Conservation (phyloP, 2,797 vertebrate species). For the Acrossocheilus wenchowensis region DNA sequence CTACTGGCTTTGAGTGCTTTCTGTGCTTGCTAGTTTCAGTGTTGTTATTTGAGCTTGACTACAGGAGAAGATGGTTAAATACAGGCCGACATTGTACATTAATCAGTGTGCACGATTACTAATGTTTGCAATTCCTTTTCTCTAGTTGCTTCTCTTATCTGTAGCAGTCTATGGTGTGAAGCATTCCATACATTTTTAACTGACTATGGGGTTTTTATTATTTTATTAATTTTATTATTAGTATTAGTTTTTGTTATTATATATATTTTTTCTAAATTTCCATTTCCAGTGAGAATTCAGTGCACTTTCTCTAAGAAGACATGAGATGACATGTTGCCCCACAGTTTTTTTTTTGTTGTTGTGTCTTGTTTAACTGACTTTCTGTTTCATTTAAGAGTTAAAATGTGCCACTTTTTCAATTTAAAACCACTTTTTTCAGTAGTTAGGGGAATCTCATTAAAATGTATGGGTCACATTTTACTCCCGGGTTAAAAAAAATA, state of each 20-base stretch:
- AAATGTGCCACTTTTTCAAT: neutral
- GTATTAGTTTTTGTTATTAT: too few relatives aligned
- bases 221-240: too few relatives aligned
- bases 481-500: too few relatives aligned
- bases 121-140: neutral
- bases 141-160: neutral
- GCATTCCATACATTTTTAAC: neutral
- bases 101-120: neutral
- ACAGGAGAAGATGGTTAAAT: neutral
- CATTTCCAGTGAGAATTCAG: neutral
- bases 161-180: neutral
- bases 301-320: neutral
- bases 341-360: neutral
- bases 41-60: slow-evolving; percentile 9
- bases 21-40: neutral
- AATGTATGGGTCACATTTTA: too few relatives aligned
- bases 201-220: too few relatives aligned
- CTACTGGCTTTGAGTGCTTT: slow-evolving; percentile 2
- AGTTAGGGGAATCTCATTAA: too few relatives aligned
- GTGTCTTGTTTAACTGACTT: neutral
- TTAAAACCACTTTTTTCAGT: too few relatives aligned
- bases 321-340: neutral
- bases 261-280: neutral
- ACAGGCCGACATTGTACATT: neutral
- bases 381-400: neutral